phyloP scores from a whole-genome alignment of 2,113 vertebrate genomes.

The Scolopax mira region DNA sequence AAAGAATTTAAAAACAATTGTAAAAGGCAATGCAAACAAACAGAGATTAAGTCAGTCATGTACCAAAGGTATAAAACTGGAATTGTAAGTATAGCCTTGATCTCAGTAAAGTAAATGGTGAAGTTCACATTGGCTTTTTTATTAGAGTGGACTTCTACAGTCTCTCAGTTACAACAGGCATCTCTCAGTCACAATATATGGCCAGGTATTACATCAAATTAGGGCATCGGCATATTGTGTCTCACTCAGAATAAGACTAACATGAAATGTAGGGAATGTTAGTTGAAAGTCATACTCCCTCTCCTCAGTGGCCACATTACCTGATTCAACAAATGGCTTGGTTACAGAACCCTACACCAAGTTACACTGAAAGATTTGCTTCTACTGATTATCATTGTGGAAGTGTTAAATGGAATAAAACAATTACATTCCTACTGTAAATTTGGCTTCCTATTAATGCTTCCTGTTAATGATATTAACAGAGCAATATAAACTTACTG shows the following conservation, averaged over 20 bases:
- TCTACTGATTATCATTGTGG: background rate
- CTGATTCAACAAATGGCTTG: background rate
- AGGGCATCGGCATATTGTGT: background rate
- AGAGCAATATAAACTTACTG: background rate
- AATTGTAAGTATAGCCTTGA: background rate
- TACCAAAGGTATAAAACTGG: background rate
- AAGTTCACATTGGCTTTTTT: background rate
- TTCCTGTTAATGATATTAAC: background rate
- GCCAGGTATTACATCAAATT: background rate
- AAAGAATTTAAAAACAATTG: background rate
- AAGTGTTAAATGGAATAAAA: background rate
- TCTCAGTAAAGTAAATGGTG: background rate
- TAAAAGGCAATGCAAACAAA: slow-evolving; percentile 1
- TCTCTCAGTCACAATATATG: background rate
- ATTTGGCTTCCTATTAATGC: background rate
- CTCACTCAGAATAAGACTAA: background rate
- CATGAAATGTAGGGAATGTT: background rate
- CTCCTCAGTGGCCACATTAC: background rate
- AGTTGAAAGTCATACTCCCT: background rate
- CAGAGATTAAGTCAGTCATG: background rate
- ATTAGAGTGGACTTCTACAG: background rate
- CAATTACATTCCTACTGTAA: background rate
- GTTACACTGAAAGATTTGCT: background rate
- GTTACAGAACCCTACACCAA: background rate
- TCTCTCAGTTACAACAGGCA: background rate